Evolutionary conservation across 2,113 vertebrate genomes (phyloP), one percentile per base, ranked within the genome.

Genomic region (Pontoporia blainvillei): DNA sequence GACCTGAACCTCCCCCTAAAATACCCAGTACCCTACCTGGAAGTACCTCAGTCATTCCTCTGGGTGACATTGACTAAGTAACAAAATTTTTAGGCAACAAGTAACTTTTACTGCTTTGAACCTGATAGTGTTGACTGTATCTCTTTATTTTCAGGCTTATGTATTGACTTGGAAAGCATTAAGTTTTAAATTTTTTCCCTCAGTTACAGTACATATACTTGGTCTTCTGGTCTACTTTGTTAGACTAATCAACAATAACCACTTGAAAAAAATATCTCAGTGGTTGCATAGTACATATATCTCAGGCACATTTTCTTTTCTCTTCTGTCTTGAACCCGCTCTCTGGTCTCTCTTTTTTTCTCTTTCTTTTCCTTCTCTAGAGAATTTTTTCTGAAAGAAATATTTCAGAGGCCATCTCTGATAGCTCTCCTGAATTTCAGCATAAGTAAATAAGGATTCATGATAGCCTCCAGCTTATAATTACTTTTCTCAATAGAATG

Each of bases 401-500:
- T 91, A 10, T 84, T 92, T 92, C 67, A 86, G 86, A 90, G 72
- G 3, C 36, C 29, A 82, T 41, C 13, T 81, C 14, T 39, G 49
- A 86, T 91, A n/a, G 49, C 29, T 75, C 20, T 88, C 57, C 64
- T 69, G 41, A 75, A 75, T 81, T 91, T 94, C 31, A 62, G 1
- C 34, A 0, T 54, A 69, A 94, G 11, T 93, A 46, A 64, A 49
- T 20, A 88, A 72, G 41, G 17, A 62, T 41, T 95, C 8, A 71
- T 57, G 25, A 64, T 8, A 36, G 18, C 11, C 11, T 97, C 31
- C 44, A 57, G 34, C 5, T 81, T 85, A 59, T 46, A 61, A 61
- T 46, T 82, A 6, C 21, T 82, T 95, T 92, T 86, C 14, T 94
- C 29, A 64, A 12, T 46, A 88, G 86, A 88, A 85, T 66, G 34